Conservation (phyloP, 2,113 vertebrate species). For the Calcarius ornatus region DNA sequence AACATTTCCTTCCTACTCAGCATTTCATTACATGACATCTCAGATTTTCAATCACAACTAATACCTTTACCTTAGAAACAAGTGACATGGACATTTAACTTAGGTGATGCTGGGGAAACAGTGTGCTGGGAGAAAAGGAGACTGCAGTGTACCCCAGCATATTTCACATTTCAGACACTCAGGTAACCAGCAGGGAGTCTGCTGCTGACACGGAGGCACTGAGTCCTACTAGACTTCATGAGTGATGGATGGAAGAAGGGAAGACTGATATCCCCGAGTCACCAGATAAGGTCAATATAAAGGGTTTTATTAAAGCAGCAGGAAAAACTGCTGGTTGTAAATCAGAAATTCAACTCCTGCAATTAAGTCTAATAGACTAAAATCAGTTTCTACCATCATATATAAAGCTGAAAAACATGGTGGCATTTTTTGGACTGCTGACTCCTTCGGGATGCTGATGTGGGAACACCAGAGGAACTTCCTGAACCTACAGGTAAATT, state of each 20-base stretch:
- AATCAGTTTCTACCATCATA: background rate
- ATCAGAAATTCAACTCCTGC: background rate
- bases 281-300: background rate
- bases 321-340: accelerated
- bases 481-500: background rate
- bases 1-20: background rate
- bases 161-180: background rate
- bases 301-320: background rate
- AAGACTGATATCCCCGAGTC: accelerated
- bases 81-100: background rate
- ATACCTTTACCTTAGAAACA: background rate
- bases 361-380: background rate
- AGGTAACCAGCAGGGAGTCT: background rate
- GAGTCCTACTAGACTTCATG: background rate
- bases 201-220: background rate
- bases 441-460: background rate
- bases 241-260: background rate
- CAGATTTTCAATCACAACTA: background rate
- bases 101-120: background rate
- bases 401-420: background rate
- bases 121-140: background rate
- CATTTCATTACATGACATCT: background rate
- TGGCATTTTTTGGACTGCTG: background rate
- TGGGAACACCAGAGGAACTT: background rate
- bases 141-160: background rate